Conservation (phyloP, 2,888 invertebrate species). For the Dynastes tityus region DNA sequence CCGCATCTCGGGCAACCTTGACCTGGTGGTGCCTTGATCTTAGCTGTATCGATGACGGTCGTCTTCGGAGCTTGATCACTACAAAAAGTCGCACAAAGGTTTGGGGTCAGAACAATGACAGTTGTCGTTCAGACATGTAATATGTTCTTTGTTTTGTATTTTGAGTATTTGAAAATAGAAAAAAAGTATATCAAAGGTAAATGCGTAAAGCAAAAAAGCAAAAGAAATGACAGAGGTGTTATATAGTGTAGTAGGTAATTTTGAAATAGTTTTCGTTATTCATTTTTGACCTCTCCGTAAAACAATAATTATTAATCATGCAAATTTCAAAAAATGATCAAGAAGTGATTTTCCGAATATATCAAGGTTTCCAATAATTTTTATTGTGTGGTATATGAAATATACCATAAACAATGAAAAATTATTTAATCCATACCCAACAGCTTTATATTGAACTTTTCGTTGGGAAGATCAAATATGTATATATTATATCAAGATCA, state of each 20-base stretch:
- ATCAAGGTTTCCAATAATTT: background rate
- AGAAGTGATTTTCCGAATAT: background rate
- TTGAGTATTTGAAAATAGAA: background rate
- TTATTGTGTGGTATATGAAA: background rate
- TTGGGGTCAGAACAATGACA: background rate
- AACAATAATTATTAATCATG: background rate
- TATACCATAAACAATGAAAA: too few relatives aligned
- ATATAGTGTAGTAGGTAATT: conserved; percentile 20
- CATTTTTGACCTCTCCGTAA: background rate
- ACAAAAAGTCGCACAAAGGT: conserved; percentile 52
- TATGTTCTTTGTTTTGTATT: too few relatives aligned
- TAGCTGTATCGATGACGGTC: conserved; percentile 84
- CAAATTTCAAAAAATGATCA: background rate
- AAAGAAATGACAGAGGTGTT: conserved; percentile 55
- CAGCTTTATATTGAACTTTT: too few relatives aligned
- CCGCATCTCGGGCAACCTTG: conserved; percentile 93
- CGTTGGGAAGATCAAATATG: too few relatives aligned
- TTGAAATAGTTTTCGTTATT: background rate
- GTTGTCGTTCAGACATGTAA: too few relatives aligned
- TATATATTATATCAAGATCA: too few relatives aligned
- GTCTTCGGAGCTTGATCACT: conserved; percentile 86
- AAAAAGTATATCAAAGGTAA: background rate
- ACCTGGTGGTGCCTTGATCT: conserved; percentile 86
- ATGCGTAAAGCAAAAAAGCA: conserved; percentile 50
- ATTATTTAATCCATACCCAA: too few relatives aligned